Evolutionary conservation across 2,113 vertebrate species (phyloP).

Genomic region (Ceratotherium simum): DNA sequence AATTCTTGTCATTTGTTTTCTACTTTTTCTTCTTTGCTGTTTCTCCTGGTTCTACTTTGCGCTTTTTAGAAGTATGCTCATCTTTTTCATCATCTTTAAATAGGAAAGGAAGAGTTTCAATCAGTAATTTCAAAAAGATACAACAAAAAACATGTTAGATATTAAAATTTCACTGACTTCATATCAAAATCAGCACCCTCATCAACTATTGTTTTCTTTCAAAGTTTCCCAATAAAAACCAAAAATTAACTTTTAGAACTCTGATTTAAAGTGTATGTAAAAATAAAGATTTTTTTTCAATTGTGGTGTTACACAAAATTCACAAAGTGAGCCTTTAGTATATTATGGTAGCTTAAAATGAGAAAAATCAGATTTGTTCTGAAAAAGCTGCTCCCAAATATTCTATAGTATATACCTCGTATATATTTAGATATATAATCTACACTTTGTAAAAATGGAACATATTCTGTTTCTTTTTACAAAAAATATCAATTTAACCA

Average conservation of each 20-base stretch:
- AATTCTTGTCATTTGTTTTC: slow-evolving; percentile 36
- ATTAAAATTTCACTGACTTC: slow-evolving; percentile 51
- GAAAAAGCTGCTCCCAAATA: slow-evolving; percentile 31
- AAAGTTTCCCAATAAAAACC: neutral
- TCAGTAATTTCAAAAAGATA: slow-evolving; percentile 57
- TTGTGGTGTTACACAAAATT: neutral
- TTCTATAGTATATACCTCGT: neutral
- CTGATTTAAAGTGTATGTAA: slow-evolving; percentile 38
- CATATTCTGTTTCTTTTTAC: neutral
- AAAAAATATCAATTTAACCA: neutral
- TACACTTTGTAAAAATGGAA: neutral
- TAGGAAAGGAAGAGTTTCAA: slow-evolving; percentile 78
- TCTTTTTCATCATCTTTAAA: slow-evolving; percentile 92
- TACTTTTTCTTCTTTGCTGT: slow-evolving; percentile 92
- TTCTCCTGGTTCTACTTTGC: slow-evolving; percentile 92
- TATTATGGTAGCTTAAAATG: slow-evolving; percentile 29
- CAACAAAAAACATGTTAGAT: neutral
- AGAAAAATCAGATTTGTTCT: slow-evolving; percentile 22
- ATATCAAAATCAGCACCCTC: neutral
- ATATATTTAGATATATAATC: neutral
- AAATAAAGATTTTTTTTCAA: slow-evolving; percentile 11
- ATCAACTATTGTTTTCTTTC: slow-evolving; percentile 40
- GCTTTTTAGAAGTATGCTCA: slow-evolving; percentile 90
- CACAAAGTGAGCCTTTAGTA: neutral
- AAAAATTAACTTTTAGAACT: slow-evolving; percentile 55